A percentile compares a stretch with the other conserved stretches of the same genome.
These are phyloP conservation scores for Bombyx huttoni DNA, from an alignment of 2,888 invertebrate genomes.

Conservation along the genomic window DNA sequence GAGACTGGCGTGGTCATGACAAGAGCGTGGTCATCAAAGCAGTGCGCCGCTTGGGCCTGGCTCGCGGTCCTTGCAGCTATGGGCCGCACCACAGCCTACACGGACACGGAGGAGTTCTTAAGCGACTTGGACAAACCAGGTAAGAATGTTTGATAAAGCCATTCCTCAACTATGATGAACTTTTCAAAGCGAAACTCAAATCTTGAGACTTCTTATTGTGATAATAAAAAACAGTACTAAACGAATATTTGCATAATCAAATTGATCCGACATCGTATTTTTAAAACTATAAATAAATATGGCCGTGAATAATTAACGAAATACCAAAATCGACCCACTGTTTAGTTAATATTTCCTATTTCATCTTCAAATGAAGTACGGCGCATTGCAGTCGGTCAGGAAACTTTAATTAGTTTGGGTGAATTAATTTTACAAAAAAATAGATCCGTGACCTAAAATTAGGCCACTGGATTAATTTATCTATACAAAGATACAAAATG, in stretches of 20 bases:
- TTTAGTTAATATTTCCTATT: not conserved
- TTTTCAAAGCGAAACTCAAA: too few relatives aligned
- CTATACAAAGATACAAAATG: too few relatives aligned
- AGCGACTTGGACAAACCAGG: constrained; percentile 76
- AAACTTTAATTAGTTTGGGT: not conserved
- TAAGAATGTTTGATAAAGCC: constrained; percentile 20
- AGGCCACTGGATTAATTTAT: too few relatives aligned
- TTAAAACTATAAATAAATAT: too few relatives aligned
- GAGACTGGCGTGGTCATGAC: constrained; percentile 1
- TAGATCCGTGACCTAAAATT: too few relatives aligned
- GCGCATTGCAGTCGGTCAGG: not conserved
- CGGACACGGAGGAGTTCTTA: constrained; percentile 71
- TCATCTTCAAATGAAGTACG: not conserved
- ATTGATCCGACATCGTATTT: too few relatives aligned
- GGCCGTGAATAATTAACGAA: not conserved
- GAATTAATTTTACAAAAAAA: not conserved
- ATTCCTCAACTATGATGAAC: too few relatives aligned
- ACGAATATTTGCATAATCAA: too few relatives aligned
- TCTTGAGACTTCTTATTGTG: too few relatives aligned
- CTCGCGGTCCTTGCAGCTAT: constrained; percentile 54
- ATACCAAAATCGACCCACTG: not conserved
- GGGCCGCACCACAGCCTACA: constrained; percentile 58
- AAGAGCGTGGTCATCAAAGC: constrained; percentile 15
- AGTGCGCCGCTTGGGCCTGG: constrained; percentile 54
- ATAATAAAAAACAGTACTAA: too few relatives aligned